These are phyloP conservation scores for Perognathus longimembris DNA, from an alignment of 2,113 vertebrate genomes.

Conservation along the genomic window DNA sequence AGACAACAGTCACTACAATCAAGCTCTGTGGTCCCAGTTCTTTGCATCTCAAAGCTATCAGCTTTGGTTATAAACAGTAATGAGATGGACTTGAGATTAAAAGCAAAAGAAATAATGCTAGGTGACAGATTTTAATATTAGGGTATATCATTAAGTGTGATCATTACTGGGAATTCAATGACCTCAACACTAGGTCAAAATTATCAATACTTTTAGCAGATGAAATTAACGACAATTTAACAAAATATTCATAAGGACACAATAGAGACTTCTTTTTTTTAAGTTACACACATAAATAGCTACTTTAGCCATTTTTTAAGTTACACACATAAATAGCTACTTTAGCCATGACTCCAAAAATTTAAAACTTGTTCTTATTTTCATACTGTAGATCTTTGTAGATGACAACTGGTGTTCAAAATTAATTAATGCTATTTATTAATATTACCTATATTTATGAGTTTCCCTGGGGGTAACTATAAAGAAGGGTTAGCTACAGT, in stretches of 20 bases:
- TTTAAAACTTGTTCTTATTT: slow-evolving; percentile 48
- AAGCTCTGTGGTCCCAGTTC: neutral
- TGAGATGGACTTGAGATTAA: neutral
- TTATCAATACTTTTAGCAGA: slow-evolving; percentile 1
- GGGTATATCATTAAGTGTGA: neutral
- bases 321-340: neutral
- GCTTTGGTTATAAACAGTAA: neutral
- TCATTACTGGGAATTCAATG: neutral
- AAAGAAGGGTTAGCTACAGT: slow-evolving; percentile 7
- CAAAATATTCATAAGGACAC: slow-evolving; percentile 15
- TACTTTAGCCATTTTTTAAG: neutral
- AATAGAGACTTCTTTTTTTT: neutral
- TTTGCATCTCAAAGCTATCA: neutral
- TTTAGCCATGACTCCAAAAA: slow-evolving; percentile 1
- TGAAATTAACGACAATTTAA: slow-evolving; percentile 21
- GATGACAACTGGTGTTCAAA: neutral
- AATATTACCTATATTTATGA: neutral
- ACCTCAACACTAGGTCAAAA: neutral
- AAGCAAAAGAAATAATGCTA: slow-evolving; percentile 21
- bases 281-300: neutral
- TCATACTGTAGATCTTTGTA: slow-evolving; percentile 27
- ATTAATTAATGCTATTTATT: neutral
- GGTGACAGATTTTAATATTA: neutral
- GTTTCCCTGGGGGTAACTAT: neutral
- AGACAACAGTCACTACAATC: slow-evolving; percentile 2